Evolutionary conservation across 2,888 invertebrate genomes (phyloP), one percentile per base, ranked within the genome.

Genomic region (Frankliniella intonsa): DNA sequence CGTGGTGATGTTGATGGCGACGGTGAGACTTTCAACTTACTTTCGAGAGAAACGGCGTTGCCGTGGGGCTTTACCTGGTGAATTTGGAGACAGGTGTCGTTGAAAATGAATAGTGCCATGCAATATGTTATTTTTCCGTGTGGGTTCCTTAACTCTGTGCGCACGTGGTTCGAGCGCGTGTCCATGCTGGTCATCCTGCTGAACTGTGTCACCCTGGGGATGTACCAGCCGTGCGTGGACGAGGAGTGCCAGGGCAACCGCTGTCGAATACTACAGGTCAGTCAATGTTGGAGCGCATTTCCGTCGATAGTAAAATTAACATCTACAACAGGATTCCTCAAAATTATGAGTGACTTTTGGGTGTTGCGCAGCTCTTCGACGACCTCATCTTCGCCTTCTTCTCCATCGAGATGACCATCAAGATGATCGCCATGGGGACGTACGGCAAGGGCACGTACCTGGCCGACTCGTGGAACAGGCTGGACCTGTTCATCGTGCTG

Each of bases 331-430:
- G 22, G n/a, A 69, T 38, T 38, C 5, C 55, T 5, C 50, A 81
- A 81, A 12, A 1, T 19, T 49, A 50, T 50, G 50, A 12, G 14
- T 81, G 50, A n/a, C 17, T 38, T 5, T 38, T 38, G 3, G 38
- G 38, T 38, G 2, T 38, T 38, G 38, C 38, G 7, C 92, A 97
- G 94, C 94, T 95, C 88, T 97, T 99, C 89, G 99, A 99, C 89
- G 98, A 99, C 89, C 95, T 97, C 87, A 99, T 99, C 89, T 99
- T 99, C 90, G 96, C 94, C 85, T 98, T 98, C 91, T 99, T 99
- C 90, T 93, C 98, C 81, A 89, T 98, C 87, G 99, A 99, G 90
- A 97, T 99, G 98, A 92, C 95, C 85, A 95, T 99, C 88, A 99
- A 99, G 91, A 96, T 99, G 94, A 93, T 97, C 82, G 99, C 99